phyloP scores from a whole-genome alignment of 2,888 invertebrate species.

The Agelastica alni region DNA sequence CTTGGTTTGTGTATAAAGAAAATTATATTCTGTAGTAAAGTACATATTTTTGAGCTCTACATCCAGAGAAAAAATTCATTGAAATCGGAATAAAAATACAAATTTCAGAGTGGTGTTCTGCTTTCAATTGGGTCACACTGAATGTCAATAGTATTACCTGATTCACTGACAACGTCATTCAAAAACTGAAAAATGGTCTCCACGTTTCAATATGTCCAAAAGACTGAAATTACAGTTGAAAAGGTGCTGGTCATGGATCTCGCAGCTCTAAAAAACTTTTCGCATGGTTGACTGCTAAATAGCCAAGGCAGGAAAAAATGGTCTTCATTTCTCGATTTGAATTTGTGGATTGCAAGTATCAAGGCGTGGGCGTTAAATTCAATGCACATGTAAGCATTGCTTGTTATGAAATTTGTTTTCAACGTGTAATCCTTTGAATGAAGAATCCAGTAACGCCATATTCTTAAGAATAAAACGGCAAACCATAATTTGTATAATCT shows the following conservation, averaged over 20 bases:
- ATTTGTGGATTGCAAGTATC: conserved; percentile 17
- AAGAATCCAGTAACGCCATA: conserved; percentile 22
- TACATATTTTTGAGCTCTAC: too few species aligned
- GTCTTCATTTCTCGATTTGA: conserved; percentile 1
- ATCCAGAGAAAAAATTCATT: too few species aligned
- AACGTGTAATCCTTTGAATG: conserved; percentile 10
- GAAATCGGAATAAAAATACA: too few species aligned
- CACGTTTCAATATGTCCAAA: conserved; percentile 3
- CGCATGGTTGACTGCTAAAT: conserved; percentile 28
- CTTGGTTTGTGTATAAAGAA: too few species aligned
- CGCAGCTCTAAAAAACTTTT: conserved; percentile 21
- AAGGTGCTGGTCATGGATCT: conserved; percentile 28
- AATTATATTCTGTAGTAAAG: too few species aligned
- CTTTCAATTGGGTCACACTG: too few species aligned
- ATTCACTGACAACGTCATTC: not conserved
- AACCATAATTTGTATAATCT: conserved; percentile 25
- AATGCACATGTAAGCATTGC: conserved; percentile 11
- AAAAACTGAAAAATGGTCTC: not conserved
- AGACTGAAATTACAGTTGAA: conserved; percentile 42
- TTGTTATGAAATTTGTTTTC: conserved; percentile 23
- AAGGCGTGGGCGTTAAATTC: conserved; percentile 23
- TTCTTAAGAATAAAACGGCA: conserved; percentile 21
- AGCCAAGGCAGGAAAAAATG: conserved; percentile 22
- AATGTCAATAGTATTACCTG: too few species aligned
- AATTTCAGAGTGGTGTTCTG: too few species aligned